Base-by-base conservation (phyloP, 2,797 vertebrate species). In the Ptychadena robeensis region DNA sequence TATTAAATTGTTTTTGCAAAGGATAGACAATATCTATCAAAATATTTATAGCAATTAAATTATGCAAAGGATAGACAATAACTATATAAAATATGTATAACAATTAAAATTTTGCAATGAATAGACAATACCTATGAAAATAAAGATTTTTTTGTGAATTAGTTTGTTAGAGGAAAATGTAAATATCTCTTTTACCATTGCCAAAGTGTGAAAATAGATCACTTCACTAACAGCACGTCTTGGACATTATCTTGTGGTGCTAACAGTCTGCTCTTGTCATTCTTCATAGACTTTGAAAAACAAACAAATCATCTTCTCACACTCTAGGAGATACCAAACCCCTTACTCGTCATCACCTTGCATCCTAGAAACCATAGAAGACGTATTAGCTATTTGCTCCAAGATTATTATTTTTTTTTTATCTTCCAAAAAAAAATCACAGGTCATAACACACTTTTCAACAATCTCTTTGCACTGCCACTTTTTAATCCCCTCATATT, bases 181-280 rank as follows among this genome's bases (percentile, higher is more conserved):
- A 22, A 22, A 4, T 44, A 44, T 44, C 40, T 44, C 18, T 44
- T 14, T 14, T 14, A 22, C 44, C 18, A 93, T 89, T 91, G 93
- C 91, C 88, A 86, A 85, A 82, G 86, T 86, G 91, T 89, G 87
- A 86, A 75, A 87, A 88, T 78, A 90, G 90, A 92, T 92, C 92
- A 91, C 85, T 87, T 86, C 91, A 91, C 87, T 92, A 90, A 91
- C 86, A 86, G 78, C 80, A 82, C 87, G 78, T 81, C 86, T 65
- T 92, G 92, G 92, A 91, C 85, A 88, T 88, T 89, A 86, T 92
- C 92, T 92, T 88, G 89, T 87, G 91, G 93, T 88, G 92, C 91
- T 88, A 87, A 91, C 92, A 87, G 86, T 87, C 79, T 65, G 75
- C 86, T 86, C 86, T 86, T 22, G 88, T 88, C 88, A 87, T 67